Percentiles rank a stretch among this genome's conserved stretches.
Evolutionary conservation across 2,888 invertebrate species (phyloP).

Genomic region (Apodemia duryi): DNA sequence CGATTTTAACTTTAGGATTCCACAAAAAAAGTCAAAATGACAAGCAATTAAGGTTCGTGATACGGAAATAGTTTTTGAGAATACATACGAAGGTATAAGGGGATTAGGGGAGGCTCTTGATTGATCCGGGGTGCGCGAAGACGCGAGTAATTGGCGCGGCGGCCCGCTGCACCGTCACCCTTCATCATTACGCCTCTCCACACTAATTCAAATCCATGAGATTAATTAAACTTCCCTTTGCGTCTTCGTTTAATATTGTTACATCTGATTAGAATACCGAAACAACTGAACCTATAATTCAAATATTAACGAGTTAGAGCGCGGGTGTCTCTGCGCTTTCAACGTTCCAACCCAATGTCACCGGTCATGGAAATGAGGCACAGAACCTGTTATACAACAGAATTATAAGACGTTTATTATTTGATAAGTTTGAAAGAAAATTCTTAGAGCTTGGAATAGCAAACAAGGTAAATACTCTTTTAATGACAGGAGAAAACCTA

Average conservation of each 20-base stretch:
- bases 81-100: slow-evolving; percentile 24
- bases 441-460: too few species aligned
- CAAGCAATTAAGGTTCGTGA: slow-evolving; percentile 29
- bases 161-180: slow-evolving; percentile 31
- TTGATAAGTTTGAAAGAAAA: too few species aligned
- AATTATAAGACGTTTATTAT: too few species aligned
- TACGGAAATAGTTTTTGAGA: slow-evolving; percentile 30
- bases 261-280: slow-evolving; percentile 5
- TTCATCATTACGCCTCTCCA: slow-evolving; percentile 25
- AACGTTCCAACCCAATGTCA: not conserved
- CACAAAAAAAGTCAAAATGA: slow-evolving; percentile 15
- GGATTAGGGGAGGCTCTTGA: slow-evolving; percentile 32
- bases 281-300: not conserved
- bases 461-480: too few species aligned
- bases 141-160: slow-evolving; percentile 29
- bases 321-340: not conserved
- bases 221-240: slow-evolving; percentile 7
- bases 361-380: not conserved
- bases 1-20: not conserved
- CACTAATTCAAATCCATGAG: slow-evolving; percentile 9
- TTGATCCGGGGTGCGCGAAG: slow-evolving; percentile 32
- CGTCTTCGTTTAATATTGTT: slow-evolving; percentile 6
- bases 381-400: not conserved
- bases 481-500: too few species aligned
- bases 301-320: not conserved